phyloP scores from a whole-genome alignment of 2,888 invertebrate species.

The Augiades crinisus region DNA sequence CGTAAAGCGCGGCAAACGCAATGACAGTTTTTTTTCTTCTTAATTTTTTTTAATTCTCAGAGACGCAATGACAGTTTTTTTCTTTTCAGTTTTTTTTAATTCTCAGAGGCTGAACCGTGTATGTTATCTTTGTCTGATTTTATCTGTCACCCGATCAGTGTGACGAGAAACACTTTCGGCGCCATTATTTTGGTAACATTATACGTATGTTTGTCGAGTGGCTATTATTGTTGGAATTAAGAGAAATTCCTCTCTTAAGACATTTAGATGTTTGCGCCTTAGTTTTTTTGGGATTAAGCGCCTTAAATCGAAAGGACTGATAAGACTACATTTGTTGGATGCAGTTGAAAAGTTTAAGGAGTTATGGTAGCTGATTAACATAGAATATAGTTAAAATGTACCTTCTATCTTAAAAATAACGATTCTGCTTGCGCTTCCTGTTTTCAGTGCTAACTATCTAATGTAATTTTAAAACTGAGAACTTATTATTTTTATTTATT shows the following conservation, averaged over 20 bases:
- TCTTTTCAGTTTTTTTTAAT: constrained; percentile 13
- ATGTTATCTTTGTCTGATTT: constrained; percentile 21
- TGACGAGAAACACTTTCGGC: constrained; percentile 54
- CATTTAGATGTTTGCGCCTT: constrained; percentile 7
- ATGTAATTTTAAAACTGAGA: no score
- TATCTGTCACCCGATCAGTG: constrained; percentile 46
- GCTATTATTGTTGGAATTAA: constrained; percentile 30
- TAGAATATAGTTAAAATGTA: no score
- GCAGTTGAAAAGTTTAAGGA: no score
- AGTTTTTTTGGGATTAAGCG: constrained; percentile 13
- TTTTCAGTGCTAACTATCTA: no score
- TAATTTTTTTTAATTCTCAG: constrained; percentile 13
- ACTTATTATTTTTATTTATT: no score
- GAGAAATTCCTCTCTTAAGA: constrained; percentile 26
- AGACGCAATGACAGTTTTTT: constrained; percentile 27
- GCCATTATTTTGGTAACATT: constrained; percentile 56
- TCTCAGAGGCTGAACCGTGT: constrained; percentile 9
- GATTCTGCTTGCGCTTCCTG: no score
- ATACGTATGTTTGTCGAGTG: constrained; percentile 43
- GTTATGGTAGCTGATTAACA: no score
- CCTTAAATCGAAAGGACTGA: constrained; percentile 26
- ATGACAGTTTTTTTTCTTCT: constrained; percentile 23
- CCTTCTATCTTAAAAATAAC: no score
- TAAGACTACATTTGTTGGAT: background rate
- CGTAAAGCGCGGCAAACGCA: constrained; percentile 35